Base-by-base conservation (phyloP, 2,888 invertebrate species). In the Pristionchus maxplancki region DNA sequence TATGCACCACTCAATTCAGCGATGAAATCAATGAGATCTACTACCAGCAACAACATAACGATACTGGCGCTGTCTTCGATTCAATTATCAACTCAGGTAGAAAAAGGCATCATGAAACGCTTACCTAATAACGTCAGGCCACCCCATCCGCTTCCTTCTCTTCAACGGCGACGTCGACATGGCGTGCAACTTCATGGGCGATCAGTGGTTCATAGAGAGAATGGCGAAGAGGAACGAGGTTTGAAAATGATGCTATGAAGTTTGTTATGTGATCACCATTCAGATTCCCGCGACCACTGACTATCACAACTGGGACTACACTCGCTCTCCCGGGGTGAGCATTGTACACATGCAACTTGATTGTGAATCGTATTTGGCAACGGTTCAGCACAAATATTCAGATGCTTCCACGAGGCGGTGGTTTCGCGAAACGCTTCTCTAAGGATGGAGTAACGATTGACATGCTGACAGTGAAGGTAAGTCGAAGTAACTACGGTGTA, bases 111-210 rank as follows among this genome's bases (percentile, higher is more conserved):
- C n/a, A n/a, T n/a, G n/a, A n/a, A n/a, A n/a, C n/a, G n/a, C n/a
- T n/a, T n/a, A n/a, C n/a, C n/a, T n/a, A n/a, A 78, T 17, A 53
- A 53, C 17, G 13, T 44, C 82, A 89, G 88, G 74, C 20, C 90
- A 91, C 88, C 89, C 91, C 37, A 88, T 93, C 13, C 89, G 90
- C 24, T 87, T 91, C 88, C 89, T 94, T 28, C 91, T 94, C 84
- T 94, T 91, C 89, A 93, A 93, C 89, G 94, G 94, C 89, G 93
- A 93, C 78, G 92, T 90, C 50, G 93, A 94, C 82, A 90, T 93
- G 87, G 93, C 93, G 15, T 92, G 92, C 84, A 91, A 93, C 53
- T 93, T 91, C 84, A 87, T 93, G 74, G 93, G 93, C 84, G 93
- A 92, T 74, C 92, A 93, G 88, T 93, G 93, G 93, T 94, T 93